Evolutionary conservation across 2,113 vertebrate species (phyloP).

Genomic region (Brachionichthys hirsutus): DNA sequence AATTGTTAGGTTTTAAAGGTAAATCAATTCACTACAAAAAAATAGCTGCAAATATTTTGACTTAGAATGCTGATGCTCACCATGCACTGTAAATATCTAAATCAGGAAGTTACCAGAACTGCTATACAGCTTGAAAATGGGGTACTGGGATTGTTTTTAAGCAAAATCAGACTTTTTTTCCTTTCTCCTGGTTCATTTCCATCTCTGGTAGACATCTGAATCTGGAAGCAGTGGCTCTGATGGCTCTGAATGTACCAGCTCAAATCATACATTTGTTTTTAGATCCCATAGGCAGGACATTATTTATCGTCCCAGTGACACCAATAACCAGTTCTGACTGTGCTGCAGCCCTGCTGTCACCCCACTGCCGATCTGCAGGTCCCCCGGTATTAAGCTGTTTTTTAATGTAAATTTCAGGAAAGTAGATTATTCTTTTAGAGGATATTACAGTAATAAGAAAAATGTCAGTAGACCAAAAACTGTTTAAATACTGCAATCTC

Average conservation of each 20-base stretch:
- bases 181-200: not conserved
- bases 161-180: too few species aligned
- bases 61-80: too few species aligned
- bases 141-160: too few species aligned
- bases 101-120: too few species aligned
- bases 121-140: too few species aligned
- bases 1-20: too few species aligned
- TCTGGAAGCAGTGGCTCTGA: slow-evolving; percentile 13
- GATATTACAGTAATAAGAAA: slow-evolving; percentile 1
- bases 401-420: slow-evolving; percentile 10
- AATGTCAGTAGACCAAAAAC: not conserved
- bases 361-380: slow-evolving; percentile 23
- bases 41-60: too few species aligned
- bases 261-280: slow-evolving; percentile 45
- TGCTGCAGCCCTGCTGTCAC: slow-evolving; percentile 40
- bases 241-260: slow-evolving; percentile 33
- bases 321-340: slow-evolving; percentile 42
- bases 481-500: too few species aligned
- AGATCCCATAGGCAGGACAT: slow-evolving; percentile 49
- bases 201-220: slow-evolving; percentile 10
- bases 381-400: slow-evolving; percentile 23
- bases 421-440: slow-evolving; percentile 8
- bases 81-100: too few species aligned
- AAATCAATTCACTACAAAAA: too few species aligned
- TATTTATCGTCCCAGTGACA: slow-evolving; percentile 62